phyloP scores from a whole-genome alignment of 2,888 invertebrate species.

The Temnothorax ravouxi region DNA sequence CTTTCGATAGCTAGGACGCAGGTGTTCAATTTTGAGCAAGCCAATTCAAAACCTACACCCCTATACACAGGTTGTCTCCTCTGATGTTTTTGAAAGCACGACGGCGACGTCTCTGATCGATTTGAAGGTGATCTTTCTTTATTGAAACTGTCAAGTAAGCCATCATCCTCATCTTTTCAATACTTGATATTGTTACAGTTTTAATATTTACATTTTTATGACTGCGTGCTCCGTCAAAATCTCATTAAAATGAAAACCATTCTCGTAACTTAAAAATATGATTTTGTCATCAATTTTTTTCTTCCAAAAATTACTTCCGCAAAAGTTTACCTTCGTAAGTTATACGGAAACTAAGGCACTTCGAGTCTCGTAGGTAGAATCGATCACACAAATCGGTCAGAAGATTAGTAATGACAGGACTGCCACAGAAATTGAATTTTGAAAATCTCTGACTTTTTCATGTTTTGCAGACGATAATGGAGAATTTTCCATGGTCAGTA shows the following conservation, averaged over 20 bases:
- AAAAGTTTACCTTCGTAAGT: background rate
- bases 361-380: background rate
- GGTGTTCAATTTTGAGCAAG: slow-evolving; percentile 21
- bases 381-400: background rate
- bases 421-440: too few relatives aligned
- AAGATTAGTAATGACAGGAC: background rate
- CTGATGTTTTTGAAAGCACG: background rate
- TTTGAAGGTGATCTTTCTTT: background rate
- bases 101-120: background rate
- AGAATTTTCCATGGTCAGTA: too few relatives aligned
- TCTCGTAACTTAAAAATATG: background rate
- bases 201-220: background rate
- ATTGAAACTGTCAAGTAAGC: background rate
- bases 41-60: background rate
- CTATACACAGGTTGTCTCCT: too few relatives aligned
- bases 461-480: too few relatives aligned
- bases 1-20: background rate
- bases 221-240: background rate
- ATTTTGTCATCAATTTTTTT: background rate
- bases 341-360: background rate
- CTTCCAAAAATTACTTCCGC: background rate
- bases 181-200: background rate
- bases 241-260: background rate
- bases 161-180: background rate
- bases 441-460: too few relatives aligned